Conservation (phyloP, 2,113 vertebrate species). For the Cervus canadensis region DNA sequence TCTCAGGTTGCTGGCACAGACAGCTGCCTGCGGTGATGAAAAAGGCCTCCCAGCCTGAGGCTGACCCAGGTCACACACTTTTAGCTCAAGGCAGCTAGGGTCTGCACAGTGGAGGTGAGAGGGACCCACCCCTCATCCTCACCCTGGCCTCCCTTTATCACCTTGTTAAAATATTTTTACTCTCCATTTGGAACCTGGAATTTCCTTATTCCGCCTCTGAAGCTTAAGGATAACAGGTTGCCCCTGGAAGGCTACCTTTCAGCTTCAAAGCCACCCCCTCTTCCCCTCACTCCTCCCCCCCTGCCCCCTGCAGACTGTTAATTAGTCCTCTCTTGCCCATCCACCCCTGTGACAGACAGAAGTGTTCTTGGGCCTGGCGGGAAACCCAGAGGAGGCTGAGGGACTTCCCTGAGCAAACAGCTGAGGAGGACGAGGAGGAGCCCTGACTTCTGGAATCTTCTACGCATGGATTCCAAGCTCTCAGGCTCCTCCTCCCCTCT, state of each 20-base stretch:
- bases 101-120: not conserved
- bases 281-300: not conserved
- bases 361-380: not conserved
- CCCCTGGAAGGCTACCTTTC: constrained; percentile 50
- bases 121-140: not conserved
- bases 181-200: constrained; percentile 43
- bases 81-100: not conserved
- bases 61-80: not conserved
- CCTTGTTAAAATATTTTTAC: constrained; percentile 37
- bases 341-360: not conserved
- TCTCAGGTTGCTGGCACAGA: not conserved
- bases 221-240: constrained; percentile 13
- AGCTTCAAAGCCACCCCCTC: constrained; percentile 44
- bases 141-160: constrained; percentile 7
- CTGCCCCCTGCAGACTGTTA: not conserved
- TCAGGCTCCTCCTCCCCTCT: not conserved
- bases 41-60: not conserved
- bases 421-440: not conserved
- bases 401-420: not conserved
- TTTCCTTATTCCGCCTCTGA: not conserved
- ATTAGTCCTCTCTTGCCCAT: not conserved
- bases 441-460: not conserved
- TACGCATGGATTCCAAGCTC: not conserved
- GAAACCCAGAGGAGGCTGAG: not conserved
- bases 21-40: not conserved